Base-by-base conservation (phyloP, 2,797 vertebrate species). In the Sarcoramphus papa region DNA sequence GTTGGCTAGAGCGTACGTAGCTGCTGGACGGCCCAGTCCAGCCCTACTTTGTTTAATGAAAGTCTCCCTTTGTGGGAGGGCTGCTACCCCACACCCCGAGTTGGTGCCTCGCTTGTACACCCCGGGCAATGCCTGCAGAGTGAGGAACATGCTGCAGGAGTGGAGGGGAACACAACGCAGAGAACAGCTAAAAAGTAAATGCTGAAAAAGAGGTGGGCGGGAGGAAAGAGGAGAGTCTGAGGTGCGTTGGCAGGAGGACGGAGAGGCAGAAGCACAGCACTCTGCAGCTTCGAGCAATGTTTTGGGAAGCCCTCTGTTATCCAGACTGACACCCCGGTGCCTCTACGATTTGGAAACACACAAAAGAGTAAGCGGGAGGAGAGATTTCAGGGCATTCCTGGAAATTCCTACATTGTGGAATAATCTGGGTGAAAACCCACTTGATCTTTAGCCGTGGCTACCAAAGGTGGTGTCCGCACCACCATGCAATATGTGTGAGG, bases 401-500 rank as follows among this genome's bases (percentile, higher is more conserved):
- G 35, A 33, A 87, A 79, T 65, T 17, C 57, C 40, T 25, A 4
- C 13, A 2, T 45, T 10, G 33, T 35, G 45, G 24, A 25, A 59
- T n/a, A 35, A 4, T 4, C 37, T 3, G 33, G 14, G 41, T 43
- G 48, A 31, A 84, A 84, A 16, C 14, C 37, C 56, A 7, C 41
- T 12, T 2, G 28, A 19, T 17, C 27, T 33, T 40, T 5, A 48
- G 24, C 43, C 2, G 1, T 8, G 40, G n/a, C 54, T 19, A 31
- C 79, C 48, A 7, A 37, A 28, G 31, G 45, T 2, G 31, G 30
- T 4, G 12, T 5, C 59, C 1, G 21, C 47, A 40, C 28, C 30
- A 5, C 40, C n/a, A 3, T 1, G 4, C 30, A 25, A 3, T 2
- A 5, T 0, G 17, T 7, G 11, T 19, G 7, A 31, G 45, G 21